Base-by-base conservation (phyloP, 2,888 invertebrate species). In the Beris chalybata region DNA sequence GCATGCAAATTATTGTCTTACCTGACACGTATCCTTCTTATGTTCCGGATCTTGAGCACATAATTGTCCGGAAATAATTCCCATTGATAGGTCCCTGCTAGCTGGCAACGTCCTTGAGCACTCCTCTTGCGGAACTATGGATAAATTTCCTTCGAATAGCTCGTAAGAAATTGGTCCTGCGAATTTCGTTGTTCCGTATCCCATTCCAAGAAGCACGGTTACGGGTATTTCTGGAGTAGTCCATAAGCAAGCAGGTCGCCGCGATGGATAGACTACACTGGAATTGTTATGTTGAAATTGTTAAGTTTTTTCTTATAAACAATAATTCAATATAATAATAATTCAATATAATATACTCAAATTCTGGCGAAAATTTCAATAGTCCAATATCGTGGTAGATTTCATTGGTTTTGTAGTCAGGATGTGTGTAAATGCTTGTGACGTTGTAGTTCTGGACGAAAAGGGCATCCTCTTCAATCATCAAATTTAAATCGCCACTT, bases 341-440 rank as follows among this genome's bases (percentile, higher is more conserved):
- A n/a, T n/a, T 32, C 32, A 5, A 5, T 32, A 7, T 30, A 4
- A 15, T 3, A 2, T 32, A 56, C n/a, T 56, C n/a, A 5, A n/a
- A 6, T 12, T 5, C 15, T 7, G 47, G 55, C 4, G 13, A 9
- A 4, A 65, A n/a, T 54, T 15, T 30, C 5, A 89, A 63, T 0
- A 89, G 76, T 0, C 87, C 88, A 57, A 89, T 86, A 72, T 89
- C 89, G 71, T 87, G 79, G 77, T 89, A 88, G 43, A 83, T 81
- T 0, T 73, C 71, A 0, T 85, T 84, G 0, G 83, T 80, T 1
- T 74, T 75, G 77, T 87, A 87, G 0, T 81, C 73, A 0, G 86
- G 86, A 71, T 88, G 85, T 4, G 77, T 75, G 67, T 81, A 79
- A 38, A 67, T 67, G 13, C 30, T 9, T 29, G 43, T 29, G 4